These are phyloP conservation scores for Megaustenia siamemsis DNA, from an alignment of 2,888 invertebrate genomes.

Conservation along the genomic window DNA sequence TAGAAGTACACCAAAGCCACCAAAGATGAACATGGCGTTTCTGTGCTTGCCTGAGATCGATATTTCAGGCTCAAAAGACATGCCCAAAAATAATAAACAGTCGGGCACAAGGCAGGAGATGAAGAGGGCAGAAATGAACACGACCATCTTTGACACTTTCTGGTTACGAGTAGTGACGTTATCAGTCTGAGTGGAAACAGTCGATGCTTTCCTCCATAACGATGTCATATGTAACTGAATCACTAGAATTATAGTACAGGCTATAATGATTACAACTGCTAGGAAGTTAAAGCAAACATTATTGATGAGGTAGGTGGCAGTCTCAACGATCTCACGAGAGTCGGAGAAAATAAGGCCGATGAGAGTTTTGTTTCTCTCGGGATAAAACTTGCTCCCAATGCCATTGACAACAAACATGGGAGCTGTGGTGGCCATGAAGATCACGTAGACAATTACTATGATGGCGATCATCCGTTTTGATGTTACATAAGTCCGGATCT, in stretches of 20 bases:
- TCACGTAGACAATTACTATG: not conserved
- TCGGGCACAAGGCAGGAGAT: slow-evolving; percentile 5
- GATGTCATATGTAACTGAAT: not conserved
- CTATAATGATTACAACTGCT: not conserved
- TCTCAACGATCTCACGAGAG: not conserved
- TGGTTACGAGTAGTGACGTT: not conserved
- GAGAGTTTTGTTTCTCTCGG: not conserved
- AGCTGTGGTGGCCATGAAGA: not conserved
- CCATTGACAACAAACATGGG: not conserved
- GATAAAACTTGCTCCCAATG: not conserved
- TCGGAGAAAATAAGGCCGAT: not conserved
- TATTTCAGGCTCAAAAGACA: not conserved
- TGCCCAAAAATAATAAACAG: not conserved
- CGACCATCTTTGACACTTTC: slow-evolving; percentile 25
- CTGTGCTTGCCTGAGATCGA: not conserved
- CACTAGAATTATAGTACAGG: not conserved
- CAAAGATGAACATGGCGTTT: not conserved
- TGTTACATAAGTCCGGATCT: not conserved
- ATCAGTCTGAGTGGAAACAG: not conserved
- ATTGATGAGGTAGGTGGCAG: not conserved
- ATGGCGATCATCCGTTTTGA: not conserved
- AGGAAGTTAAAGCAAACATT: not conserved
- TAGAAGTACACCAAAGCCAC: not conserved
- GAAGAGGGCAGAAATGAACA: not conserved
- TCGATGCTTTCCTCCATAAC: not conserved